These are phyloP conservation scores for Phortica okadai DNA, from an alignment of 2,888 invertebrate genomes.

Conservation along the genomic window DNA sequence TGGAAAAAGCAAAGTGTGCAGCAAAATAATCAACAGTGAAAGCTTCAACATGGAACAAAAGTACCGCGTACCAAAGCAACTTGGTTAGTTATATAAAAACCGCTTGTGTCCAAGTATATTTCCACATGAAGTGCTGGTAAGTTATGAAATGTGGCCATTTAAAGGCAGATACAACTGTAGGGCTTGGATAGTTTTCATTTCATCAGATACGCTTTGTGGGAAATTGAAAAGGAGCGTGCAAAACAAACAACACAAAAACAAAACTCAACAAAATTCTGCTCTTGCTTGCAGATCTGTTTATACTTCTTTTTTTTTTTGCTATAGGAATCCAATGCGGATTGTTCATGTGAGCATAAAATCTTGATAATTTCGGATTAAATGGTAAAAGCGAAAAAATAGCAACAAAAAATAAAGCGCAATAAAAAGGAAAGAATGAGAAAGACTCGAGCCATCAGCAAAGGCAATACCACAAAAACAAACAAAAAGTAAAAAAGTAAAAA, in stretches of 20 bases:
- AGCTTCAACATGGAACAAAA: no score
- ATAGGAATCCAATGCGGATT: slow-evolving; percentile 13
- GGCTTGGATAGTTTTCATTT: no score
- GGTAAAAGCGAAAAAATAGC: not conserved
- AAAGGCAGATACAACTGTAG: no score
- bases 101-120: no score
- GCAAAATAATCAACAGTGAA: no score
- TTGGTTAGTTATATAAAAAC: no score
- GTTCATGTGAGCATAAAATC: slow-evolving; percentile 30
- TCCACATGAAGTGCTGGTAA: no score
- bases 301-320: slow-evolving; percentile 60
- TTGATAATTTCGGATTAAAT: slow-evolving; percentile 29
- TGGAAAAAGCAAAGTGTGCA: no score
- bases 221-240: no score
- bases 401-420: slow-evolving; percentile 11
- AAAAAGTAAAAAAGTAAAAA: slow-evolving; percentile 24
- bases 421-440: slow-evolving; percentile 1
- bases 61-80: no score
- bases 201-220: no score
- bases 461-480: slow-evolving; percentile 31
- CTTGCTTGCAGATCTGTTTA: not conserved
- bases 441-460: not conserved
- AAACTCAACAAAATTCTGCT: slow-evolving; percentile 61
- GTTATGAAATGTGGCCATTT: no score
- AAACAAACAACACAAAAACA: slow-evolving; percentile 35